phyloP scores from a whole-genome alignment of 1,140 invertebrate genomes.

The Parasteatoda tepidariorum region DNA sequence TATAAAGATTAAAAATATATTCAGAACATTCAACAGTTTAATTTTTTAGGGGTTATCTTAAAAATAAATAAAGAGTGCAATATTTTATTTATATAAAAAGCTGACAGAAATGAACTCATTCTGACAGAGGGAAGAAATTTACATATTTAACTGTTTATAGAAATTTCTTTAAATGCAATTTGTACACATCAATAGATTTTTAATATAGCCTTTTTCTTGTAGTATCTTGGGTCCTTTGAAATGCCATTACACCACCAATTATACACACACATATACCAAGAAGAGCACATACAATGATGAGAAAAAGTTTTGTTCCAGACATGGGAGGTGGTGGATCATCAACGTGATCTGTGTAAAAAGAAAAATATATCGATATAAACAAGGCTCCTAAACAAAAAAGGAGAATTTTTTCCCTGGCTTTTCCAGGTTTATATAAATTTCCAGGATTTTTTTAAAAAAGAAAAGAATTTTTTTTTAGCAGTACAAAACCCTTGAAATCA shows the following conservation, averaged over 20 bases:
- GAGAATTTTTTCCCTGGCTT: neutral
- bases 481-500: neutral
- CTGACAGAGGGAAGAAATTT: too few relatives aligned
- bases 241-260: conserved; percentile 89
- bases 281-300: conserved; percentile 83
- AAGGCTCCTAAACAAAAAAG: neutral
- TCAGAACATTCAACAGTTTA: too few relatives aligned
- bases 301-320: conserved; percentile 89
- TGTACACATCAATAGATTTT: too few relatives aligned
- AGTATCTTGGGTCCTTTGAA: conserved; percentile 90
- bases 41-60: too few relatives aligned
- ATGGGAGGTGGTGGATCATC: conserved; percentile 84
- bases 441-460: neutral
- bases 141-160: too few relatives aligned
- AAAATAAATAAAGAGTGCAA: too few relatives aligned
- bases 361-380: neutral
- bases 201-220: conserved; percentile 91
- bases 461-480: neutral
- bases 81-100: too few relatives aligned
- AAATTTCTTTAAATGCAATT: too few relatives aligned
- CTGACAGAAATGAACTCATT: too few relatives aligned
- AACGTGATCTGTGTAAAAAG: conserved; percentile 75
- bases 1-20: too few relatives aligned
- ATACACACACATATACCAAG: conserved; percentile 82
- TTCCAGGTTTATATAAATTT: neutral